Evolutionary conservation across 1,140 invertebrate species (phyloP).

Genomic region (Caenorhabditis brenneri): DNA sequence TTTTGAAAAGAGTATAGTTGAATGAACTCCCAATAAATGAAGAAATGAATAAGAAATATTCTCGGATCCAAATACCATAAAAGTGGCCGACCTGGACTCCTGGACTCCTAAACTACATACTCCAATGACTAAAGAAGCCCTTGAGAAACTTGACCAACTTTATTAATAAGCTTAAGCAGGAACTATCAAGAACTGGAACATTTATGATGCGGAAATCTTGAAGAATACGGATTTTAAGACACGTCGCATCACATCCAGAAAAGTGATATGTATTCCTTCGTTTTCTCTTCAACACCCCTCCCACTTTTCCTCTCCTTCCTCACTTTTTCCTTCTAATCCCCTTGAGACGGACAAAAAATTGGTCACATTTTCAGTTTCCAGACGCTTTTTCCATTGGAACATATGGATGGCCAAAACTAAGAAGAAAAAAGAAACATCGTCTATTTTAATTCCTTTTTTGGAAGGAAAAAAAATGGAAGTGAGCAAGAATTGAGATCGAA

Average conservation of each 20-base stretch:
- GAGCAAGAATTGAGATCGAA: too few species aligned
- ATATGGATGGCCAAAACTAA: background rate
- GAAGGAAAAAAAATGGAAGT: background rate
- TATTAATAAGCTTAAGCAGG: too few species aligned
- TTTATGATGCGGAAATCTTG: too few species aligned
- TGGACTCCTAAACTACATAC: too few species aligned
- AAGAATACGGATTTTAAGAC: background rate
- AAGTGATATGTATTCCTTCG: background rate
- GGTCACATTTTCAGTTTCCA: slow-evolving; percentile 31
- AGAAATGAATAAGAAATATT: too few species aligned
- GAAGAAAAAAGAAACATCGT: background rate
- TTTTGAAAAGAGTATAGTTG: too few species aligned
- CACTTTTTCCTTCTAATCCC: background rate
- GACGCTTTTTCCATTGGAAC: background rate
- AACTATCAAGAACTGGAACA: too few species aligned
- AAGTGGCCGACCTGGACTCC: too few species aligned
- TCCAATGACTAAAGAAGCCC: too few species aligned
- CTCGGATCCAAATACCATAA: too few species aligned
- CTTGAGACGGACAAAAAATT: slow-evolving; percentile 1
- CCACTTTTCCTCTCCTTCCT: background rate
- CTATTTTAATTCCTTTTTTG: slow-evolving; percentile 5
- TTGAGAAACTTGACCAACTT: too few species aligned
- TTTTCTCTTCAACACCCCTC: background rate
- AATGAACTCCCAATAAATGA: too few species aligned
- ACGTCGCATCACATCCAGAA: background rate